Conservation (phyloP, 2,888 invertebrate species). For the Chrysomela aeneicollis region DNA sequence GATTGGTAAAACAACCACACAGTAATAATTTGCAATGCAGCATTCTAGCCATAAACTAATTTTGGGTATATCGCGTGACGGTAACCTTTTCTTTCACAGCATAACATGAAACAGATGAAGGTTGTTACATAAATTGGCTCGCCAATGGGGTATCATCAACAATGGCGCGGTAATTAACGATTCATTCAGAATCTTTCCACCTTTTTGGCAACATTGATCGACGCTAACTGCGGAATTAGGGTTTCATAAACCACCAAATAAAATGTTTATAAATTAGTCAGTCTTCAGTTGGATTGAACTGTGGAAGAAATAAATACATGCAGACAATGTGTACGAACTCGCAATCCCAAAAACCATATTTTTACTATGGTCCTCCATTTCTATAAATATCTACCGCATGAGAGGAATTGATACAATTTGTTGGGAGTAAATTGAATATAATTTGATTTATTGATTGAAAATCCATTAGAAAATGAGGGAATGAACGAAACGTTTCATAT, state of each 20-base stretch:
- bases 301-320: no score
- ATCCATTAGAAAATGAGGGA: no score
- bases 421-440: no score
- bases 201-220: background rate
- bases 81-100: background rate
- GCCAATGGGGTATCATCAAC: constrained; percentile 26
- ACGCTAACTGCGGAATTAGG: background rate
- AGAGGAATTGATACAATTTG: no score
- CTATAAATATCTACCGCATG: no score
- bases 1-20: background rate
- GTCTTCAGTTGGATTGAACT: no score
- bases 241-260: background rate
- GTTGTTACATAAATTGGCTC: constrained; percentile 32
- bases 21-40: constrained; percentile 9
- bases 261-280: no score
- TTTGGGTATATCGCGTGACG: background rate
- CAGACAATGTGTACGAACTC: no score
- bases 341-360: no score
- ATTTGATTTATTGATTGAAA: no score
- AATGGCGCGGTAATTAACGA: constrained; percentile 13
- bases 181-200: background rate
- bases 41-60: background rate
- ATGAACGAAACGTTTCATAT: no score
- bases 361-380: no score
- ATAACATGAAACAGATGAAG: constrained; percentile 28